Conservation (phyloP, 2,797 vertebrate species). For the Synaphobranchus kaupii region DNA sequence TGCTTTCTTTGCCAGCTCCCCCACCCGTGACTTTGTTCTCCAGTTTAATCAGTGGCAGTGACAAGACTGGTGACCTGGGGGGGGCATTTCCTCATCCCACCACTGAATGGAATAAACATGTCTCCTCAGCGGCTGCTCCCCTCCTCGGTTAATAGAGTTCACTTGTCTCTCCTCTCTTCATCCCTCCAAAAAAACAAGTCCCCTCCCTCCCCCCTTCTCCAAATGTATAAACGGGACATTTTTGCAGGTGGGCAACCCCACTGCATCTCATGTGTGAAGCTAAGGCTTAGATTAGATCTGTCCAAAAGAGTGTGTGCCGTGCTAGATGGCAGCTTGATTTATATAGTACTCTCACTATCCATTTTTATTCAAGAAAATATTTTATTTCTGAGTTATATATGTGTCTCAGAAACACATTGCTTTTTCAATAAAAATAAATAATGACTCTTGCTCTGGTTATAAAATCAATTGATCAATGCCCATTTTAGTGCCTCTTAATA, state of each 20-base stretch:
- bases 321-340: background rate
- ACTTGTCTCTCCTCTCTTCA: constrained; percentile 41
- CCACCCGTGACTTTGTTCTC: background rate
- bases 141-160: constrained; percentile 37
- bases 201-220: background rate
- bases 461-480: constrained; percentile 12
- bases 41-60: constrained; percentile 21
- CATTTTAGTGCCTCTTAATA: background rate
- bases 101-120: constrained; percentile 40
- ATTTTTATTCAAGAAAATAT: constrained; percentile 5
- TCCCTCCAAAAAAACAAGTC: background rate
- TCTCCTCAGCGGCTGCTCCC: constrained; percentile 35
- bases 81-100: constrained; percentile 30
- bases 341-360: background rate
- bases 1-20: background rate
- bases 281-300: background rate
- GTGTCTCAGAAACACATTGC: background rate
- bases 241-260: background rate
- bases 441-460: background rate
- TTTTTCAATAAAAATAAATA: constrained; percentile 8
- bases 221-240: background rate
- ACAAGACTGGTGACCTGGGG: constrained; percentile 19
- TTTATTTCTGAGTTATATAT: constrained; percentile 10
- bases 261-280: background rate
- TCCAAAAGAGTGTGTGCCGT: background rate